These are phyloP conservation scores for Apostichopus parvimensis DNA, from an alignment of 35 echinoderm and acorn worm species.

Conservation along the genomic window DNA sequence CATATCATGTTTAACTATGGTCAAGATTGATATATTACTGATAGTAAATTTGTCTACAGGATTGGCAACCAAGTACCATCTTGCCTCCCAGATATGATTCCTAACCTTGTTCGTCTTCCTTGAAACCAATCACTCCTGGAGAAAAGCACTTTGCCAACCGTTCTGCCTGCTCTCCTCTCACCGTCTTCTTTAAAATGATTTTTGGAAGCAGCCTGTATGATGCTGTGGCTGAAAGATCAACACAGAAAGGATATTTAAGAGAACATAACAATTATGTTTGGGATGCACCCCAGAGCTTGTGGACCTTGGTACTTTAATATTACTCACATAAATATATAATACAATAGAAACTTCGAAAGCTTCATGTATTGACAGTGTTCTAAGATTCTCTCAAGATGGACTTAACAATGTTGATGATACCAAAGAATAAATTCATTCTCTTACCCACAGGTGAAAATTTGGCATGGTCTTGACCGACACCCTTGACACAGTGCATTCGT, in stretches of 20 bases:
- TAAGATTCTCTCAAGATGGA: no score
- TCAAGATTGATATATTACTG: no score
- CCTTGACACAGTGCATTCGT: conserved; percentile 91
- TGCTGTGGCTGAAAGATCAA: conserved; percentile 73
- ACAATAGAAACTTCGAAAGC: no score
- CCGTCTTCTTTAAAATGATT: conserved; percentile 62
- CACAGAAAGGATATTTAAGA: no score
- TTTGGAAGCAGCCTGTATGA: conserved; percentile 89
- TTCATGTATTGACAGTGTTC: no score
- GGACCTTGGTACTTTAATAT: no score
- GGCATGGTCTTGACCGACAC: conserved; percentile 94
- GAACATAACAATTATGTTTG: no score
- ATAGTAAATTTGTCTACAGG: no score
- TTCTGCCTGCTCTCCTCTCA: conserved; percentile 79
- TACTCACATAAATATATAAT: no score
- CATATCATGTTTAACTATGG: no score
- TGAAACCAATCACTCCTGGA: conserved; percentile 79
- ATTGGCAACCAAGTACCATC: background rate
- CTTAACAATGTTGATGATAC: background rate
- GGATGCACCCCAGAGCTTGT: no score
- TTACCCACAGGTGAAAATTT: conserved; percentile 99
- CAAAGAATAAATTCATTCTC: background rate
- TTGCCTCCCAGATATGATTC: background rate
- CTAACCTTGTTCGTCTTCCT: conserved; percentile 51
- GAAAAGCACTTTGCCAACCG: conserved; percentile 77